These are phyloP conservation scores for Aporrectodea caliginosa DNA, from an alignment of 1,140 invertebrate species.

Conservation along the genomic window DNA sequence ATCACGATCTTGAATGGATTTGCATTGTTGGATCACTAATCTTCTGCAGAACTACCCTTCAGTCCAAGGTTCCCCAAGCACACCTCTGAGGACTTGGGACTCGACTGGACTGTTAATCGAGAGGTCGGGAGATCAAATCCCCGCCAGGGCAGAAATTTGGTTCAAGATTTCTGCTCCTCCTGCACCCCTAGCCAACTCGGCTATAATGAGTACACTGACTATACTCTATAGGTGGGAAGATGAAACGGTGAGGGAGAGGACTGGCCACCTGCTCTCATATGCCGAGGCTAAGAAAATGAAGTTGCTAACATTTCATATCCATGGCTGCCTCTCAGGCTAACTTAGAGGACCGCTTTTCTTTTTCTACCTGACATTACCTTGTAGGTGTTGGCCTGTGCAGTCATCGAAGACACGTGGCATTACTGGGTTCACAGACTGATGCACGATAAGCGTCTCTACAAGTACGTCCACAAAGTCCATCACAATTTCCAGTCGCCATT, in stretches of 20 bases:
- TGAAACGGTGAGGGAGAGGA: too few relatives aligned
- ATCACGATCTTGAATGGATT: neutral
- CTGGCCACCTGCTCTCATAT: too few relatives aligned
- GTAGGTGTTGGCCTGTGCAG: slow-evolving; percentile 26
- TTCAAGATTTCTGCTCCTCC: too few relatives aligned
- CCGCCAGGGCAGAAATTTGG: too few relatives aligned
- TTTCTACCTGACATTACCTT: neutral
- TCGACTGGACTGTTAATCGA: neutral
- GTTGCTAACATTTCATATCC: too few relatives aligned
- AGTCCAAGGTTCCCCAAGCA: neutral
- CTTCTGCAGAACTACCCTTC: neutral
- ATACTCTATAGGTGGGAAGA: too few relatives aligned
- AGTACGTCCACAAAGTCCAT: slow-evolving; percentile 49
- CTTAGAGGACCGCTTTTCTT: too few relatives aligned
- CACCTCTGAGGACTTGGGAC: neutral
- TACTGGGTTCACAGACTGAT: slow-evolving; percentile 45
- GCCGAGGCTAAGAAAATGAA: too few relatives aligned
- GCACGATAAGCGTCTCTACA: slow-evolving; percentile 46
- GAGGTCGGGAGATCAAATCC: too few relatives aligned
- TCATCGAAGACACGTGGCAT: slow-evolving; percentile 50
- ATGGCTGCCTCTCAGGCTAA: too few relatives aligned
- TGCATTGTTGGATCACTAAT: neutral
- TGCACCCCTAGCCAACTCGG: too few relatives aligned
- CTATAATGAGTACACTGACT: too few relatives aligned
- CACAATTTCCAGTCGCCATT: slow-evolving; percentile 47